These are phyloP conservation scores for Phaedon cochleariae DNA, from an alignment of 2,888 invertebrate species.

Conservation along the genomic window DNA sequence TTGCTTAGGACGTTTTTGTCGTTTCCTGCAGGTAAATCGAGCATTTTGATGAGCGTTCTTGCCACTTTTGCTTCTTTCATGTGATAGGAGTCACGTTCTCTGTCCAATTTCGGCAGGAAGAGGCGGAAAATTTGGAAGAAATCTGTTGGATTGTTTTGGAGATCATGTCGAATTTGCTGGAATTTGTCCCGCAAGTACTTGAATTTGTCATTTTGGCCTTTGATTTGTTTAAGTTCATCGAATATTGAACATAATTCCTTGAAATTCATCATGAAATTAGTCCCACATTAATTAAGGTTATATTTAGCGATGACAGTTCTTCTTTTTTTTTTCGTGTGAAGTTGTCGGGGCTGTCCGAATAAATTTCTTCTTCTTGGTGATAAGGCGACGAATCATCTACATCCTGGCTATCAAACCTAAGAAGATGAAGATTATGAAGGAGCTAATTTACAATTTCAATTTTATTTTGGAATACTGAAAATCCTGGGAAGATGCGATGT, in stretches of 20 bases:
- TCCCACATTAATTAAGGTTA: no score
- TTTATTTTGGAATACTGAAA: no score
- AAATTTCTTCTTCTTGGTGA: no score
- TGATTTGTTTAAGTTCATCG: constrained; percentile 67
- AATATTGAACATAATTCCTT: constrained; percentile 68
- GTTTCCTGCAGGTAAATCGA: constrained; percentile 73
- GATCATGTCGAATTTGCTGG: constrained; percentile 60
- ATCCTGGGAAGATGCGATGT: no score
- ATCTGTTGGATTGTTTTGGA: constrained; percentile 27
- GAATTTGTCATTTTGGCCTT: constrained; percentile 59
- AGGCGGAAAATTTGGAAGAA: constrained; percentile 81
- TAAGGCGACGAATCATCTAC: no score
- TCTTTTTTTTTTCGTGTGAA: background rate
- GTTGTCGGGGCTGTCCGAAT: background rate
- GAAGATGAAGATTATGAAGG: no score
- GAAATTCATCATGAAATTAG: constrained; percentile 60
- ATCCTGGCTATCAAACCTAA: no score
- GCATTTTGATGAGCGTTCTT: constrained; percentile 75
- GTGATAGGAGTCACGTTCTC: constrained; percentile 82
- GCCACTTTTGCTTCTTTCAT: constrained; percentile 82
- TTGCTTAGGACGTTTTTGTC: constrained; percentile 67
- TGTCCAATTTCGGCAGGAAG: constrained; percentile 80
- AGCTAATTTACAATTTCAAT: no score
- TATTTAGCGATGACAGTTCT: no score
- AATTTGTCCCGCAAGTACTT: constrained; percentile 37